Base-by-base conservation (phyloP, 2,113 vertebrate genomes). In the Madoqua kirkii region DNA sequence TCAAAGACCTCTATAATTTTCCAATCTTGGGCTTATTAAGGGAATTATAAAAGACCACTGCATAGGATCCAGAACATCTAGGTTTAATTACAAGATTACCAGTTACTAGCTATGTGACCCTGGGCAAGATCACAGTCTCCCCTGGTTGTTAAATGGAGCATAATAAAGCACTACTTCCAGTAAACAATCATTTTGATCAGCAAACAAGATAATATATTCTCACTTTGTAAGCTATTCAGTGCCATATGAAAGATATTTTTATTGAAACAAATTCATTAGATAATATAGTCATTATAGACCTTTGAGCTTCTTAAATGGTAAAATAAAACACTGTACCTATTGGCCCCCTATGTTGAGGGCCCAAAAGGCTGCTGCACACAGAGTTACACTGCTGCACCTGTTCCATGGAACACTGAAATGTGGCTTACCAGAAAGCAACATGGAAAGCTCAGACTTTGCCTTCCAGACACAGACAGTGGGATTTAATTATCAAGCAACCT, bases 401-500 rank as follows among this genome's bases (percentile, higher is more conserved):
- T 64, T 50, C 59, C 52, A 7, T 1, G 7, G 40, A 91, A 27
- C 62, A 5, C 33, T 14, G 82, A 83, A 95, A 85, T 19, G 33
- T 14, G 48, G 25, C 87, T 62, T 92, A 31, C 57, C 78, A 81
- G 96, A 40, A 96, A 96, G 43, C 74, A 55, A 33, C 78, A 40
- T 50, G 5, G 52, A 92, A 84, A 74, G 55, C 33, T 85, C 89
- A 92, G 84, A 50, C 84, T 59, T 86, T 0, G 9, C 87, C 96
- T 93, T 71, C 94, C 84, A 96, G 94, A 93, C 23, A 13, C 82
- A 76, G 27, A 92, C 84, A 85, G 92, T 50, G 59, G 33, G 86
- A 93, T 97, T 94, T 93, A 48, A 91, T 87, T 52, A 95, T 95
- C 97, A 94, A 92, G 36, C 87, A 85, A n/a, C n/a, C n/a, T n/a